These are phyloP conservation scores for Mugil cephalus DNA, from an alignment of 2,113 vertebrate genomes.

Conservation along the genomic window DNA sequence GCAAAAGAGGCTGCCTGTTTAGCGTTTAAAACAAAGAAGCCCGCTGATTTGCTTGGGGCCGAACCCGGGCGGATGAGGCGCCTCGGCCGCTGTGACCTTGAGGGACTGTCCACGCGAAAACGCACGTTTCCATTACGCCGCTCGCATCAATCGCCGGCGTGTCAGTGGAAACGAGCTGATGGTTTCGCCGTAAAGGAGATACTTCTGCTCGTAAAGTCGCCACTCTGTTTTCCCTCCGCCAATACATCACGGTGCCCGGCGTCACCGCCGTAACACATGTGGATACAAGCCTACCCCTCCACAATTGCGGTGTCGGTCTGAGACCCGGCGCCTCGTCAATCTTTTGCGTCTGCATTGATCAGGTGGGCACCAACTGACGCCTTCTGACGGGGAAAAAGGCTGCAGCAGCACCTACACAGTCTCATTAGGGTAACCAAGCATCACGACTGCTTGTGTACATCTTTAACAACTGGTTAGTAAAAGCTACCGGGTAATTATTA, in stretches of 20 bases:
- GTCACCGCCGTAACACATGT: constrained; percentile 1
- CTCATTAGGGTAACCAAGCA: not conserved
- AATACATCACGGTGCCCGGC: not conserved
- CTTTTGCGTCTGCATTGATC: constrained; percentile 45
- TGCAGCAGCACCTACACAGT: constrained; percentile 15
- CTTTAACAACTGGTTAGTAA: not conserved
- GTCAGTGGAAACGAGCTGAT: not conserved
- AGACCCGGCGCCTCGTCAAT: not conserved
- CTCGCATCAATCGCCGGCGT: not conserved
- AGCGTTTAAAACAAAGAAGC: constrained; percentile 35
- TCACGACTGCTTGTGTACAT: not conserved
- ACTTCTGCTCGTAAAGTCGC: not conserved
- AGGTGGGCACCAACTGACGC: constrained; percentile 10
- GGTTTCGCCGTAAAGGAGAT: not conserved
- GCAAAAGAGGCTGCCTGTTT: not conserved
- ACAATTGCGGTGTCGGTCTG: constrained; percentile 8
- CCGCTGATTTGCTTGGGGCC: constrained; percentile 30
- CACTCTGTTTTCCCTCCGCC: not conserved
- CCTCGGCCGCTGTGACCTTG: constrained; percentile 44
- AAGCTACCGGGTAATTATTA: not conserved
- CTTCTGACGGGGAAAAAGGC: not conserved
- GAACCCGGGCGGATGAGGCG: constrained; percentile 36
- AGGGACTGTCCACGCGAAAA: constrained; percentile 27
- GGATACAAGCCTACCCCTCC: not conserved
- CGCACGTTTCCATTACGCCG: not conserved